Evolutionary conservation across 2,113 vertebrate genomes (phyloP), one percentile per base, ranked within the genome.

Genomic region (Condylura cristata): DNA sequence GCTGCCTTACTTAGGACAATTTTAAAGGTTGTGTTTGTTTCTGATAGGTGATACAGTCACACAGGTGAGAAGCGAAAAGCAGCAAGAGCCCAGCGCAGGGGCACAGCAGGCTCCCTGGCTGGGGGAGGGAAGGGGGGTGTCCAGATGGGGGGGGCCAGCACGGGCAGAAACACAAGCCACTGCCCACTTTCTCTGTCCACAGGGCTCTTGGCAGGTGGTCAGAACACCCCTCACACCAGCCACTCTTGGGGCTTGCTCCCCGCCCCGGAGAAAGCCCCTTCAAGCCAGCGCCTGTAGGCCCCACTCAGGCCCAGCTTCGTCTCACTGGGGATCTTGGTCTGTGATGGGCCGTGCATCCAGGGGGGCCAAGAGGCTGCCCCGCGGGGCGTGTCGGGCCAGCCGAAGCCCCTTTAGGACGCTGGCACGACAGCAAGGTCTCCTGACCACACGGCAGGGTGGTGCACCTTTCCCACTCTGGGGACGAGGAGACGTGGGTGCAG

Each of bases 401-500:
- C n/a, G 11, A 12, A 2, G 2, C 46, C 46, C 46, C 46, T 48
- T 12, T 48, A 48, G 46, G 46, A 48, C 46, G 13, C 46, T 12
- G n/a, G 46, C 46, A 48, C 46, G 11, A 48, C 46, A 12, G 13
- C 11, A 12, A 48, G 13, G 2, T 12, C 46, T 12, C 46, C 46
- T 48, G 46, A 48, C 46, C 9, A 48, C 46, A 48, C 46, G 16
- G 48, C 48, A 3, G 14, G 1, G 48, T 3, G 8, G 22, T n/a
- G n/a, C 5, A 1, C 46, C 28, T 2, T 41, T 37, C 28, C 17
- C 1, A 18, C 34, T n/a, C 6, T 6, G 20, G 2, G 20, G 41
- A 51, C 2, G 3, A 39, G 28, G 41, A 66, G 66, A n/a, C n/a
- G 8, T 4, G 39, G n/a, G 46, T 2, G 13, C 18, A 46, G 53